Percentiles rank a stretch among this genome's conserved stretches.
These are phyloP conservation scores for Megalops cyprinoides DNA, from an alignment of 2,797 vertebrate species.

Conservation along the genomic window DNA sequence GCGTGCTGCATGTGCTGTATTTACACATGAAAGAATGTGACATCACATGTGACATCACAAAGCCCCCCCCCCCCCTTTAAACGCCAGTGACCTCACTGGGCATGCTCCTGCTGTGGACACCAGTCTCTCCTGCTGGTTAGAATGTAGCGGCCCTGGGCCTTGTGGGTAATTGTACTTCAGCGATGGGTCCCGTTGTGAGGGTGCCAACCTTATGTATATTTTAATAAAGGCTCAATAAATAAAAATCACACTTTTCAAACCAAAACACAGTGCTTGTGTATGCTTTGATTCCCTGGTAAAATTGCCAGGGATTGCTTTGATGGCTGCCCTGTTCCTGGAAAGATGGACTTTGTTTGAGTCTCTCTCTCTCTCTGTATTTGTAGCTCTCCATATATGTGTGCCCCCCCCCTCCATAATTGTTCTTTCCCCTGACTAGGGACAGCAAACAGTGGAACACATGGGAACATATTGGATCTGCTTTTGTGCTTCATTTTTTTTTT, in stretches of 20 bases:
- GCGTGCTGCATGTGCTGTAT: background rate
- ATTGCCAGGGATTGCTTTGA: background rate
- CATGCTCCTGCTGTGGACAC: background rate
- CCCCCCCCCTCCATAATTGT: too few relatives aligned
- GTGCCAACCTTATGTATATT: conserved; percentile 60
- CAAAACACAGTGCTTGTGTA: background rate
- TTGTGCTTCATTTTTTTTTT: too few relatives aligned
- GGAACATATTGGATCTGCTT: too few relatives aligned
- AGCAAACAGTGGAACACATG: too few relatives aligned
- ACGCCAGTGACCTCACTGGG: background rate
- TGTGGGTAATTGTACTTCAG: conserved; percentile 18
- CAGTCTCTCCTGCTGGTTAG: conserved; percentile 4
- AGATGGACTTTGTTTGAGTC: too few relatives aligned
- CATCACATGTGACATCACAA: background rate
- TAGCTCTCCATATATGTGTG: too few relatives aligned
- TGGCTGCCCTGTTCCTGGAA: conserved; percentile 10
- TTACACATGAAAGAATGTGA: conserved; percentile 9
- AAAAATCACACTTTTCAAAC: conserved; percentile 69
- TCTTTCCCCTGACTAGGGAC: too few relatives aligned
- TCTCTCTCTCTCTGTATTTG: too few relatives aligned
- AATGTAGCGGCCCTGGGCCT: conserved; percentile 3
- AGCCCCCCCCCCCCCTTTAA: background rate
- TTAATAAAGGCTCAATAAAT: conserved; percentile 67
- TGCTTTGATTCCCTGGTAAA: background rate
- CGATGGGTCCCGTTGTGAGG: conserved; percentile 48